Percentiles rank a stretch among this genome's conserved stretches.
Evolutionary conservation across 2,888 invertebrate genomes (phyloP).

Genomic region (Himalopsyche kuldschensis): DNA sequence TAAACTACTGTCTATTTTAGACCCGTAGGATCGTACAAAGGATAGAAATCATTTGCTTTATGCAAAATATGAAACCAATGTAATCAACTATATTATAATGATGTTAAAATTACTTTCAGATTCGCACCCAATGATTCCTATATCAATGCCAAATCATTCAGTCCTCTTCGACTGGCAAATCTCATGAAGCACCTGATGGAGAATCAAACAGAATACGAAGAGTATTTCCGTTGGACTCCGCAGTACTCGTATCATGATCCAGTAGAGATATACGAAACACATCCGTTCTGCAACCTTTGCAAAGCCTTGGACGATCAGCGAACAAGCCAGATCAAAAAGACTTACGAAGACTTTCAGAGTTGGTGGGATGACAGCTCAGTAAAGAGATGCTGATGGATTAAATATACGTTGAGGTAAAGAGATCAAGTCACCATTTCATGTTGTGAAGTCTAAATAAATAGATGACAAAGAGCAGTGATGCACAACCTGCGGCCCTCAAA

Average conservation of each 20-base stretch:
- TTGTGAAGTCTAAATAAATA: too few relatives aligned
- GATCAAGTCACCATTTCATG: too few relatives aligned
- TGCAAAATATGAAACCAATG: too few relatives aligned
- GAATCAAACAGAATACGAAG: constrained; percentile 45
- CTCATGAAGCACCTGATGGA: constrained; percentile 48
- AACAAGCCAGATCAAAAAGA: neutral
- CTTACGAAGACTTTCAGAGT: neutral
- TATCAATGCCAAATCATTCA: constrained; percentile 47
- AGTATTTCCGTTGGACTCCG: constrained; percentile 52
- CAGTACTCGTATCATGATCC: constrained; percentile 49
- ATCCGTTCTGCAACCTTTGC: constrained; percentile 52
- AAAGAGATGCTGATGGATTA: neutral
- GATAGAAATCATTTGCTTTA: too few relatives aligned
- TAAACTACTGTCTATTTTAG: too few relatives aligned
- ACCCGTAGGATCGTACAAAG: too few relatives aligned
- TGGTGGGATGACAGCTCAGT: constrained; percentile 13
- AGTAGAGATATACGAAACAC: constrained; percentile 45
- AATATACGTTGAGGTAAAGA: neutral
- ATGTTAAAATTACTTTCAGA: constrained; percentile 43
- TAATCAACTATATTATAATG: too few relatives aligned
- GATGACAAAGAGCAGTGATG: too few relatives aligned
- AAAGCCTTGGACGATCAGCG: constrained; percentile 13
- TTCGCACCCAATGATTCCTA: constrained; percentile 53
- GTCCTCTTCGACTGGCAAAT: constrained; percentile 44
- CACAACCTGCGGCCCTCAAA: too few relatives aligned